Base-by-base conservation (phyloP, 2,888 invertebrate species). In the Ernsta delagoae region DNA sequence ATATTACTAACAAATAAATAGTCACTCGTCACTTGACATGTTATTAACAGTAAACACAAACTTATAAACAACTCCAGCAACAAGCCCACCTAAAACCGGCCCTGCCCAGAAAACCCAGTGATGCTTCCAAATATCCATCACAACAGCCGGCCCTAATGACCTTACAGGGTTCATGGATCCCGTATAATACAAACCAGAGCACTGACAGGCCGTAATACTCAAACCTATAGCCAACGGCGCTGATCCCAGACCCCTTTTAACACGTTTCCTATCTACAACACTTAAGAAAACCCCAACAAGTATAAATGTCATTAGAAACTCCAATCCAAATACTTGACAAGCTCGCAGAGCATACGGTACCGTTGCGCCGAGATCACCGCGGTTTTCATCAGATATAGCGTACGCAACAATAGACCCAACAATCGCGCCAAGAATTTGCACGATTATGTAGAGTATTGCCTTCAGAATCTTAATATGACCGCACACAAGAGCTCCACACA, bases 21-120 rank as follows among this genome's bases (percentile, higher is more conserved):
- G 5, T 48, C 45, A 56, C 36, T 56, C 56, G n/a, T 56, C 3
- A n/a, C n/a, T 34, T 56, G 36, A 6, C 12, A 34, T 11, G 34
- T 56, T 39, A 8, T 59, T 39, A 59, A 36, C 43, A 12, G 53
- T 43, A 65, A 73, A 65, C 16, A 73, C 9, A 59, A 59, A 71
- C 67, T 59, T 72, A 39, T 73, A 59, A 0, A 64, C 48, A n/a
- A 74, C 12, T 5, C 74, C 74, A 9, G 73, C 73, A 7, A 65
- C 9, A 24, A 70, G 5, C 9, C 74, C 75, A 6, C 73, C 75
- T 5, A 73, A 36, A 0, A 74, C 45, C 8, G 75, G 75, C 53
- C 68, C 73, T 16, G 65, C 39, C 75, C 74, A 75, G 24, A 69
- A 74, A n/a, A 71, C 71, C 73, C 72, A 73, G 54, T 75, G 73